Percentiles rank a stretch among this genome's conserved stretches.
phyloP scores from a whole-genome alignment of 1,140 invertebrate genomes.

The Papilio dardanus region DNA sequence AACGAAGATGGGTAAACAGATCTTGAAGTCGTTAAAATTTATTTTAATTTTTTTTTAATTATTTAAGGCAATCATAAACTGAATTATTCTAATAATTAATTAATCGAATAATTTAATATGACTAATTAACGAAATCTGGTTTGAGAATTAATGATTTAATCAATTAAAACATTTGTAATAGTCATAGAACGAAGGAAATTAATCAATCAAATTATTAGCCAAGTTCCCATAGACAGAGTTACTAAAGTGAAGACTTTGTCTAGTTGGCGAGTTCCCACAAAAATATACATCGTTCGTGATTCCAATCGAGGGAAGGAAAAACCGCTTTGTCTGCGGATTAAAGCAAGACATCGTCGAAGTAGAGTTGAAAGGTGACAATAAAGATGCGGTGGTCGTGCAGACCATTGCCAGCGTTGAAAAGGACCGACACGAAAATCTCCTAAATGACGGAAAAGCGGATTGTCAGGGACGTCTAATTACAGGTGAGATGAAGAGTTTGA shows the following conservation, averaged over 20 bases:
- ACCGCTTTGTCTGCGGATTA: constrained; percentile 86
- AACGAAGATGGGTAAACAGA: neutral
- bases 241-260: no score
- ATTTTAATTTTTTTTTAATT: no score
- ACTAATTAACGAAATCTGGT: no score
- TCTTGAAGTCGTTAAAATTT: neutral
- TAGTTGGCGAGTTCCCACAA: neutral
- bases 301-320: constrained; percentile 84
- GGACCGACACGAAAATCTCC: constrained; percentile 84
- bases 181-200: no score
- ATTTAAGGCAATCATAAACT: no score
- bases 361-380: constrained; percentile 85
- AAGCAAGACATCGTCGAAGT: constrained; percentile 85
- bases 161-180: no score
- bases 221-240: neutral
- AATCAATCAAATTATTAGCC: no score
- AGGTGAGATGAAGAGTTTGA: constrained; percentile 78
- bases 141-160: no score
- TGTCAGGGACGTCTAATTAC: constrained; percentile 89
- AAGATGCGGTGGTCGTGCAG: constrained; percentile 76
- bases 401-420: constrained; percentile 84
- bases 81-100: no score
- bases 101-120: no score
- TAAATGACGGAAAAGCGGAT: constrained; percentile 95
- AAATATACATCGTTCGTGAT: constrained; percentile 82